Base-by-base conservation (phyloP, 2,113 vertebrate species). In the Podiceps cristatus region DNA sequence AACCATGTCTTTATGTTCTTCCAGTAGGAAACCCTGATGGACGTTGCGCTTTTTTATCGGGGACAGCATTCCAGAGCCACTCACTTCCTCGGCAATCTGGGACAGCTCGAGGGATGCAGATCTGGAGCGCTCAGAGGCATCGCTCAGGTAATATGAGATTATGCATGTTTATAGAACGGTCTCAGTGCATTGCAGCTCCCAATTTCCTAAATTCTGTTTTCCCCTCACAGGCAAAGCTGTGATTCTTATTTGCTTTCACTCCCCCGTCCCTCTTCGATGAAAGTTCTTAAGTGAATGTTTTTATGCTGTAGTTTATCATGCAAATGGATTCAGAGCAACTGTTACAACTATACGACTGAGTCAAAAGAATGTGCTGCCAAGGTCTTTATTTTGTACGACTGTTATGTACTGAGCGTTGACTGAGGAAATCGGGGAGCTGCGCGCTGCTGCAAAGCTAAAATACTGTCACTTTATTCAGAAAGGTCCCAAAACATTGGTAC, bases 301-400 rank as follows among this genome's bases (percentile, higher is more conserved):
- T 94, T 84, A 52, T 80, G 78, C 66, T 6, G 28, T 47, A 47
- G 85, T 50, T 97, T 88, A 90, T 93, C 93, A 94, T 95, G 96
- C 92, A 96, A 97, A 96, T 94, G 35, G 96, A 96, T 97, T 96
- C 93, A 94, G 90, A 96, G 92, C 93, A 95, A 97, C 95, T 96
- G 95, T 95, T 96, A 94, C 93, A 96, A 95, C 94, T 90, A 68
- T 53, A 92, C 75, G 62, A 90, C 71, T 83, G 90, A 96, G 93
- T 94, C 87, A 95, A 75, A 80, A 80, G 87, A 88, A 90, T 73
- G 87, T 90, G 90, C 92, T 96, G 96, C 95, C 77, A 72, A 92
- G 93, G 96, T 90, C 96, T 95, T 86, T 91, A 85, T 94, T 94
- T 93, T 76, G 52, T 96, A 87, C 86, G 85, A 37, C 83, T 80